Conservation (phyloP, 2,113 vertebrate genomes). For the Platysteira castanea region DNA sequence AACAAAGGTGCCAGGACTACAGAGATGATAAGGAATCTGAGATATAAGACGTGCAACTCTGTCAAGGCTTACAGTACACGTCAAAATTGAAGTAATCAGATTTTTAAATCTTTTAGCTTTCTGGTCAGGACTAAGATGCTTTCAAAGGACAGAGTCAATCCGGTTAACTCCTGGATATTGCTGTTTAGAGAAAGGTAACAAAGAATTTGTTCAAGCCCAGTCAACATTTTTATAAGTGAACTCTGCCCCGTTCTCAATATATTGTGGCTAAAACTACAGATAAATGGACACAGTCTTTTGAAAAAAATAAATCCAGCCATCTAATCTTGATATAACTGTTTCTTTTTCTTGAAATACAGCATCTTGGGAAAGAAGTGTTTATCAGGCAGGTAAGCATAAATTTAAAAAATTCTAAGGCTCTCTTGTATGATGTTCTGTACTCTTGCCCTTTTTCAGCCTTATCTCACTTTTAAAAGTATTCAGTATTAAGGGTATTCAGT, state of each 20-base stretch:
- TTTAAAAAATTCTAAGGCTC: not conserved
- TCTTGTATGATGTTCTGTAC: not conserved
- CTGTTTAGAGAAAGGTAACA: not conserved
- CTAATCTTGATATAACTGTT: not conserved
- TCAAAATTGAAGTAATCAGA: not conserved
- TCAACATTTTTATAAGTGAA: not conserved
- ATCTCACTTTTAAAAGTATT: not conserved
- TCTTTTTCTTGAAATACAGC: not conserved
- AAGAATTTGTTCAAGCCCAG: not conserved
- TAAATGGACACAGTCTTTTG: not conserved
- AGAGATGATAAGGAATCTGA: not conserved
- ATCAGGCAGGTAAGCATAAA: not conserved
- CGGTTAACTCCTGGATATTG: not conserved
- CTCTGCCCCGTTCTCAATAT: not conserved
- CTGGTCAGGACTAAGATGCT: not conserved
- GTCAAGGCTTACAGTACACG: not conserved
- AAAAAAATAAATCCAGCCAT: not conserved
- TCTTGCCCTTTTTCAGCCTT: not conserved
- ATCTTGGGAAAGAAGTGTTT: not conserved
- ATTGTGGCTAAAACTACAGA: not conserved
- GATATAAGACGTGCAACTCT: not conserved
- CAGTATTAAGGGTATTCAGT: not conserved
- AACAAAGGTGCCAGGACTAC: not conserved
- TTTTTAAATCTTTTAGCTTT: not conserved
- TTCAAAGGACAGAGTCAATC: not conserved